Conservation (phyloP, 1,140 invertebrate genomes). For the Macrobrachium rosenbergii region DNA sequence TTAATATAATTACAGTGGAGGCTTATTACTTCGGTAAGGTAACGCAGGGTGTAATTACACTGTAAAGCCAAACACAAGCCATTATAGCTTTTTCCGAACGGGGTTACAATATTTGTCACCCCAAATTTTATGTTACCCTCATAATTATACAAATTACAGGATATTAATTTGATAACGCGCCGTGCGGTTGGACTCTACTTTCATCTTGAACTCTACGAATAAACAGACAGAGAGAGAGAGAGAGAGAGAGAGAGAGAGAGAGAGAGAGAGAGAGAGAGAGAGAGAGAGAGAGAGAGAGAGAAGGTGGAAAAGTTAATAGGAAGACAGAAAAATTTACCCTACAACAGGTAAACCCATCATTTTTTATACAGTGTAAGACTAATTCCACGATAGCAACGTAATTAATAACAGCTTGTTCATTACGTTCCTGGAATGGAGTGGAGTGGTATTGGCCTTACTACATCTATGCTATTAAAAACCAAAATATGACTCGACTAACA, state of each 20-base stretch:
- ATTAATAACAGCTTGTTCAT: background rate
- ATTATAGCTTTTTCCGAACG: too few relatives aligned
- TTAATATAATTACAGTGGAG: conserved; percentile 49
- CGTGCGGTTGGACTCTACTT: background rate
- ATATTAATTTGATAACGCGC: too few relatives aligned
- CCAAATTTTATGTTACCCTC: too few relatives aligned
- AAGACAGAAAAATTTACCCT: background rate
- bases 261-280: conserved; percentile 20
- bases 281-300: conserved; percentile 29
- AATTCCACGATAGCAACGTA: background rate
- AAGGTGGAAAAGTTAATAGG: background rate
- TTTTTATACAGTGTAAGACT: background rate
- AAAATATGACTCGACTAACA: too few relatives aligned
- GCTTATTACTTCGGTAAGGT: conserved; percentile 14
- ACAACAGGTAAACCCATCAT: background rate
- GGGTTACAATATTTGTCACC: too few relatives aligned
- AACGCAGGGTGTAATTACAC: background rate
- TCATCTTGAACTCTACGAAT: background rate
- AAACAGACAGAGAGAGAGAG: conserved; percentile 28
- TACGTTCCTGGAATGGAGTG: too few relatives aligned
- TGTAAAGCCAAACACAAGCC: too few relatives aligned
- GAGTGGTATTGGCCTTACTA: too few relatives aligned
- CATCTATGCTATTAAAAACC: too few relatives aligned
- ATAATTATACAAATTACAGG: too few relatives aligned
- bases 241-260: conserved; percentile 22